A percentile compares a stretch with the other conserved stretches of the same genome.
phyloP scores from a whole-genome alignment of 2,797 vertebrate genomes.

The Semotilus atromaculatus region DNA sequence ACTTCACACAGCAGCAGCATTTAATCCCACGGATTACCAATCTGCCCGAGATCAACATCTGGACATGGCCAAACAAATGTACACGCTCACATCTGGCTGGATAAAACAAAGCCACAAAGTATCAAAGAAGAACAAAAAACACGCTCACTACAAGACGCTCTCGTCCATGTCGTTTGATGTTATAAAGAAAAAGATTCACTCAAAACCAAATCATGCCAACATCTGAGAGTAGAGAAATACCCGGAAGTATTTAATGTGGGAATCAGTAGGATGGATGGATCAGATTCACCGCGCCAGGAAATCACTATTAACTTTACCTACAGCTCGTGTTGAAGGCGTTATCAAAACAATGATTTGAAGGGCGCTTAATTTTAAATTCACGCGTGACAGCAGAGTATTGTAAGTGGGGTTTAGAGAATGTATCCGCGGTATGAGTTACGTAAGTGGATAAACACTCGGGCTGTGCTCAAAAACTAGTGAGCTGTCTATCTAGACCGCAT shows the following conservation, averaged over 20 bases:
- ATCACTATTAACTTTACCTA: background rate
- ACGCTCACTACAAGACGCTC: background rate
- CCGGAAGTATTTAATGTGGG: constrained; percentile 62
- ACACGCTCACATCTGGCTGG: constrained; percentile 29
- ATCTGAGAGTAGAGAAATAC: constrained; percentile 44
- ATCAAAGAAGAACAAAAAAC: background rate
- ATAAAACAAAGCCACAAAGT: constrained; percentile 27
- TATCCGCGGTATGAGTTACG: constrained; percentile 20
- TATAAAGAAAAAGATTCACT: background rate
- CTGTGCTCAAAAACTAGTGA: background rate
- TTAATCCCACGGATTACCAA: constrained; percentile 44
- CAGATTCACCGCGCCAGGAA: constrained; percentile 9
- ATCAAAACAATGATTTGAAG: background rate
- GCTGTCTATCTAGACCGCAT: background rate
- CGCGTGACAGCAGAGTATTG: background rate
- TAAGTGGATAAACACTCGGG: constrained; percentile 33
- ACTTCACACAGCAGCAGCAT: constrained; percentile 39
- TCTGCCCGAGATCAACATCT: constrained; percentile 57
- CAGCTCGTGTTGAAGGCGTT: background rate
- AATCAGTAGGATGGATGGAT: constrained; percentile 28
- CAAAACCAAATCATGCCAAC: constrained; percentile 31
- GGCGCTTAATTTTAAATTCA: background rate
- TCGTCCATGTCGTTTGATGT: constrained; percentile 4
- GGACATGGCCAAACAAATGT: constrained; percentile 42
- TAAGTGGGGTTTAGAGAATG: background rate